phyloP scores from a whole-genome alignment of 2,113 vertebrate species.

The Vulpes lagopus region DNA sequence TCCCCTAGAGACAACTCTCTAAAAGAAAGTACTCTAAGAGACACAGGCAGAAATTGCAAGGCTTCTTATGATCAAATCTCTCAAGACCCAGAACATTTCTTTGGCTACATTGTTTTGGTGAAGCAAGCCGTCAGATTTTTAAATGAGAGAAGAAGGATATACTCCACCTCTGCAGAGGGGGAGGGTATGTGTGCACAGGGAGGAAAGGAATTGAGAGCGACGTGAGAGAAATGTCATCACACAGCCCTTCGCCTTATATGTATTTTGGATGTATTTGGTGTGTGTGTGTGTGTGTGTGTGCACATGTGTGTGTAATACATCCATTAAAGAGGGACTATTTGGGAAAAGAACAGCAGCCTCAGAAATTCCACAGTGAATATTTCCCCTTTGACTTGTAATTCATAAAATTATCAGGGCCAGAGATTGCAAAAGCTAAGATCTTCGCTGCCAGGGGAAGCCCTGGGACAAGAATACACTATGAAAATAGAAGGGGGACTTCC shows the following conservation, averaged over 20 bases:
- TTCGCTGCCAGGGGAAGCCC: not conserved
- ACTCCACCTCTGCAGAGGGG: not conserved
- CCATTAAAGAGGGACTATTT: not conserved
- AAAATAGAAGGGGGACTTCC: not conserved
- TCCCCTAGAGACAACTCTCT: not conserved
- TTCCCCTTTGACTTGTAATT: not conserved
- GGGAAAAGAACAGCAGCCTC: not conserved
- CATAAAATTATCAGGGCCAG: not conserved
- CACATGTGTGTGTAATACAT: not conserved
- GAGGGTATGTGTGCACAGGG: not conserved
- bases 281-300: not conserved
- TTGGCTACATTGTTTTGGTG: not conserved
- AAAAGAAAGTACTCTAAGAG: not conserved
- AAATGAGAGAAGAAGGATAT: not conserved
- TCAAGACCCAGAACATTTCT: not conserved
- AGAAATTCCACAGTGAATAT: not conserved
- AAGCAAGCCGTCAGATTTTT: not conserved
- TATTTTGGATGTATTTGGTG: not conserved
- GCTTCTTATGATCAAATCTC: too few species aligned
- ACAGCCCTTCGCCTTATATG: not conserved
- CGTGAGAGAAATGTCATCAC: not conserved
- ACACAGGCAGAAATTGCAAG: not conserved
- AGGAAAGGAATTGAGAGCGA: not conserved
- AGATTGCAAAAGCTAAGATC: not conserved
- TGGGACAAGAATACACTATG: not conserved